Percentiles rank a stretch among this genome's conserved stretches.
Evolutionary conservation across 2,888 invertebrate genomes (phyloP).

Genomic region (Loripinus fragilis): DNA sequence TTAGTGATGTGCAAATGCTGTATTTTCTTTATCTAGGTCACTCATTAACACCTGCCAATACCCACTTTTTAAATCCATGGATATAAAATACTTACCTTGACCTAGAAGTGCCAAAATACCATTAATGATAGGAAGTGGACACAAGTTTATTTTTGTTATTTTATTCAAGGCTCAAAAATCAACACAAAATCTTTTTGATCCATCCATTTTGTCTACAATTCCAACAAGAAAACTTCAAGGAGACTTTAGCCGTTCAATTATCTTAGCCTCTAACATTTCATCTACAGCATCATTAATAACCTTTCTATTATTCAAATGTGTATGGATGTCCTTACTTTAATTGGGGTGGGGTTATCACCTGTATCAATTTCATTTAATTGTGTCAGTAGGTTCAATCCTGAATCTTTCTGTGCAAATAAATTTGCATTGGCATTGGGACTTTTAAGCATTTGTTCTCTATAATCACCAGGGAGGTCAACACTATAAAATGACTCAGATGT

Average conservation of each 20-base stretch:
- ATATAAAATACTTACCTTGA: not conserved
- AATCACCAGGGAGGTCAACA: not conserved
- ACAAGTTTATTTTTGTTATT: conserved; percentile 24
- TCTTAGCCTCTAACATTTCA: too few species aligned
- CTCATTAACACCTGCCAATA: not conserved
- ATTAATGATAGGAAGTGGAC: conserved; percentile 32
- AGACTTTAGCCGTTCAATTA: not conserved
- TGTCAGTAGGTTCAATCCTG: not conserved
- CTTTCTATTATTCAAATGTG: conserved; percentile 25
- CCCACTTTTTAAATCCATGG: not conserved
- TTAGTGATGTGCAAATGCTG: conserved; percentile 36
- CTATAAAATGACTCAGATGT: not conserved
- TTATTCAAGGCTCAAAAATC: conserved; percentile 23
- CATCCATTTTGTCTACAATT: conserved; percentile 9
- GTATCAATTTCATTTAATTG: too few species aligned
- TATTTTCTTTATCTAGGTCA: conserved; percentile 31
- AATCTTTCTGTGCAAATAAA: not conserved
- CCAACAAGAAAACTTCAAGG: not conserved
- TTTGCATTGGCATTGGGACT: not conserved
- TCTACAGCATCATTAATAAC: too few species aligned
- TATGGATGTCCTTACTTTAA: conserved; percentile 27
- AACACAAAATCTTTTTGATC: too few species aligned
- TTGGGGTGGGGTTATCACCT: too few species aligned
- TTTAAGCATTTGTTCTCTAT: not conserved
- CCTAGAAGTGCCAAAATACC: not conserved